Conservation (phyloP, 2,888 invertebrate species). For the Trichopoda pennipes region DNA sequence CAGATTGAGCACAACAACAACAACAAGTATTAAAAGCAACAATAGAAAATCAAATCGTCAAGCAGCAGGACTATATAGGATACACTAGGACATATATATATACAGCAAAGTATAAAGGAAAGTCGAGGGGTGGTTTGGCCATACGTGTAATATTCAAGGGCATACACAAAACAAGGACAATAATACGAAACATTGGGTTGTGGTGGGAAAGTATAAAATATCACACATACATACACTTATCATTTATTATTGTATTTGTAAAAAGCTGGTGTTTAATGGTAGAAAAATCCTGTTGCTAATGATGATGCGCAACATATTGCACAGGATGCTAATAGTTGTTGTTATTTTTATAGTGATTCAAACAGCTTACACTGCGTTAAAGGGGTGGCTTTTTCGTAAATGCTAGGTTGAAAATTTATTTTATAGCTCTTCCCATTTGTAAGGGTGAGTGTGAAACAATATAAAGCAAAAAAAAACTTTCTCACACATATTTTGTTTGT, state of each 20-base stretch:
- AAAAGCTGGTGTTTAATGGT: slow-evolving; percentile 65
- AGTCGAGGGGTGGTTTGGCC: slow-evolving; percentile 54
- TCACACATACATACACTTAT: neutral
- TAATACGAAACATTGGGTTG: slow-evolving; percentile 22
- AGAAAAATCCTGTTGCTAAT: slow-evolving; percentile 67
- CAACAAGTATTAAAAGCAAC: slow-evolving; percentile 46
- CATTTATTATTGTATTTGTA: neutral
- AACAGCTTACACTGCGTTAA: neutral
- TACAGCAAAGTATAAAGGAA: neutral
- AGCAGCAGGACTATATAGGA: slow-evolving; percentile 63
- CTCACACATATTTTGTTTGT: slow-evolving; percentile 55
- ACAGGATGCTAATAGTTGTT: slow-evolving; percentile 40
- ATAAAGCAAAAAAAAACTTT: slow-evolving; percentile 44
- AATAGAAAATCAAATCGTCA: slow-evolving; percentile 65
- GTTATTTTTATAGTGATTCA: slow-evolving; percentile 18
- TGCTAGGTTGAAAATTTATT: slow-evolving; percentile 63
- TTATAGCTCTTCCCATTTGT: slow-evolving; percentile 15
- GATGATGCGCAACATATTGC: slow-evolving; percentile 70
- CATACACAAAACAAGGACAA: slow-evolving; percentile 22
- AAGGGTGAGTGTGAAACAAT: slow-evolving; percentile 57
- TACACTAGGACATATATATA: slow-evolving; percentile 1
- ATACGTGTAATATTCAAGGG: slow-evolving; percentile 19
- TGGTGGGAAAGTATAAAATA: slow-evolving; percentile 61
- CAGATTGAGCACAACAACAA: slow-evolving; percentile 51
- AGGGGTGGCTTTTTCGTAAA: slow-evolving; percentile 54